A percentile compares a stretch with the other conserved stretches of the same genome.
Evolutionary conservation across 2,797 vertebrate genomes (phyloP).

Genomic region (Coreius guichenoti): DNA sequence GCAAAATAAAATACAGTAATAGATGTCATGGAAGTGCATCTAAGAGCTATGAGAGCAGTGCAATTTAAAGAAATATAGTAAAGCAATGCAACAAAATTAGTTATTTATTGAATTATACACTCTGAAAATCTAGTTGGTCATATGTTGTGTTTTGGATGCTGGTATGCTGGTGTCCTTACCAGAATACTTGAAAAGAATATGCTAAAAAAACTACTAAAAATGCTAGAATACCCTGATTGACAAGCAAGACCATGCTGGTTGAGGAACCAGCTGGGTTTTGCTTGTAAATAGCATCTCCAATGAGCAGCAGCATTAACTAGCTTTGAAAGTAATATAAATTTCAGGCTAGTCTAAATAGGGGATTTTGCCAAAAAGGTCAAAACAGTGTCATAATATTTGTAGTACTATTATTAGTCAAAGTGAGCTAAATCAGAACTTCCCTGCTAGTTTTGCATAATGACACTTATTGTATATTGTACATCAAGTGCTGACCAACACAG

Average conservation of each 20-base stretch:
- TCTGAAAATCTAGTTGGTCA: not conserved
- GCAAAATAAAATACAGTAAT: not conserved
- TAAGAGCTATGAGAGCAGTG: slow-evolving; percentile 9
- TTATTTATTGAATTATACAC: not conserved
- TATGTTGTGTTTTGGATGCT: not conserved
- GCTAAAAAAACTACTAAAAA: not conserved
- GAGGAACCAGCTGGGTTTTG: not conserved
- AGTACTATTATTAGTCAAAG: not conserved
- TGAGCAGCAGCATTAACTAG: not conserved
- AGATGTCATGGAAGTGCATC: not conserved
- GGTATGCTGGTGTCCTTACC: not conserved
- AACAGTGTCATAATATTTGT: not conserved
- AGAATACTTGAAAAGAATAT: not conserved
- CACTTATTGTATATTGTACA: not conserved
- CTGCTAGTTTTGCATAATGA: not conserved
- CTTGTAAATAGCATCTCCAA: not conserved
- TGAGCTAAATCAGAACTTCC: not conserved
- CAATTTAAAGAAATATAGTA: not conserved
- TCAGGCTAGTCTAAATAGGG: not conserved
- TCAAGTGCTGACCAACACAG: not conserved
- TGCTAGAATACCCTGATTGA: not conserved
- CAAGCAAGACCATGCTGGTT: not conserved
- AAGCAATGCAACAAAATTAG: not conserved
- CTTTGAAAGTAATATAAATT: not conserved
- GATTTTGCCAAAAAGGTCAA: not conserved